A percentile compares a stretch with the other conserved stretches of the same genome.
phyloP scores from a whole-genome alignment of 2,888 invertebrate genomes.

The Eristalis arbustorum region DNA sequence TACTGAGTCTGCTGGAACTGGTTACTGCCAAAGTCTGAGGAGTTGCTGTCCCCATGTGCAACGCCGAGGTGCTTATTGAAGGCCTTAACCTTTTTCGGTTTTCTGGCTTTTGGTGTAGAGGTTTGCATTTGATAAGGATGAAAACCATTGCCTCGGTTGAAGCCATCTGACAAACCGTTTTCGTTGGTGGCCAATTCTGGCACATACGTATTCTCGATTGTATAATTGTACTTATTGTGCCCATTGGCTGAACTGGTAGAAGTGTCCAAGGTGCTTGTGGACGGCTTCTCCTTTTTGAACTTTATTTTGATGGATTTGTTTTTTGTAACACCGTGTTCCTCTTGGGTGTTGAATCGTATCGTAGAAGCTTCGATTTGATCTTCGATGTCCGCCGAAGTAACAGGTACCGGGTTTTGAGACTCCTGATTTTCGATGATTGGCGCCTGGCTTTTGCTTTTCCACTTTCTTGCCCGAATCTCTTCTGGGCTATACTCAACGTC shows the following conservation, averaged over 20 bases:
- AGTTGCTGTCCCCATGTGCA: conserved; percentile 76
- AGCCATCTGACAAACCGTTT: conserved; percentile 18
- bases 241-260: conserved; percentile 73
- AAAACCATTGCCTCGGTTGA: conserved; percentile 75
- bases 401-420: background rate
- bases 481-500: conserved; percentile 79
- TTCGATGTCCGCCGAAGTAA: conserved; percentile 72
- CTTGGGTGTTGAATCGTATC: conserved; percentile 77
- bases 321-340: conserved; percentile 75
- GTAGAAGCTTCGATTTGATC: conserved; percentile 78
- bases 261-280: conserved; percentile 37
- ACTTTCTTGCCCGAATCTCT: conserved; percentile 77
- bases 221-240: conserved; percentile 77
- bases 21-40: conserved; percentile 71
- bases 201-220: conserved; percentile 76
- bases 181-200: conserved; percentile 69
- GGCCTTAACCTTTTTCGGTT: conserved; percentile 70
- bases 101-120: conserved; percentile 77
- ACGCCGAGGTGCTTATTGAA: conserved; percentile 73
- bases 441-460: conserved; percentile 57
- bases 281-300: conserved; percentile 76
- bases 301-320: conserved; percentile 80
- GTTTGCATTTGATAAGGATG: conserved; percentile 78
- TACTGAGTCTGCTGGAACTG: conserved; percentile 63
- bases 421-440: conserved; percentile 7